phyloP scores from a whole-genome alignment of 2,797 vertebrate genomes.

The Halcyon chelicuti region DNA sequence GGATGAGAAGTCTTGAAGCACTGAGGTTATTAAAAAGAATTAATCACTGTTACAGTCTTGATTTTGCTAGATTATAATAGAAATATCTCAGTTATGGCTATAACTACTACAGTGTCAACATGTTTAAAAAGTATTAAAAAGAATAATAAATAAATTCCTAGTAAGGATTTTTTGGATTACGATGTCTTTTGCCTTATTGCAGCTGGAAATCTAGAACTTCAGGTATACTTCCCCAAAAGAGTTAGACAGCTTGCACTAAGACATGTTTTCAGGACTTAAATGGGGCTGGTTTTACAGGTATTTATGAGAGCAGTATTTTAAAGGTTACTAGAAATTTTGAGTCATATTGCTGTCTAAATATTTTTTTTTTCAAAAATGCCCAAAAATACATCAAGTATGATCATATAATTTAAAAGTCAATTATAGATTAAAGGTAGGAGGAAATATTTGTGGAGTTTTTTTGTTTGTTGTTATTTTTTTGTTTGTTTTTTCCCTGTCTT shows the following conservation, averaged over 20 bases:
- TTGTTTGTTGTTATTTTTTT: neutral
- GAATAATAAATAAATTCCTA: neutral
- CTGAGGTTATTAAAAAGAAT: slow-evolving; percentile 76
- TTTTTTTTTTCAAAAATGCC: neutral
- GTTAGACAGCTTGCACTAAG: neutral
- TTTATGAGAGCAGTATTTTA: neutral
- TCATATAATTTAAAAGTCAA: neutral
- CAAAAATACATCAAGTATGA: neutral
- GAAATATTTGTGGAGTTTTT: neutral
- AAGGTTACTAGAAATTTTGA: neutral
- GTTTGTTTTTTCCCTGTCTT: neutral
- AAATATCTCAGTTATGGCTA: slow-evolving; percentile 51
- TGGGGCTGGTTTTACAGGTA: neutral
- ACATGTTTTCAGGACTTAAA: neutral
- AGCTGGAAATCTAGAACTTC: neutral
- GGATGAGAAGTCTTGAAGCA: slow-evolving; percentile 67
- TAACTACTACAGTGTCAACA: slow-evolving; percentile 27
- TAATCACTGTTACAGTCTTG: slow-evolving; percentile 70
- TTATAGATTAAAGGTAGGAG: neutral
- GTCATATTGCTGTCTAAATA: neutral
- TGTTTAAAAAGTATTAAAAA: neutral
- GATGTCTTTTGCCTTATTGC: neutral
- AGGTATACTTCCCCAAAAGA: neutral
- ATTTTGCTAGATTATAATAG: slow-evolving; percentile 74
- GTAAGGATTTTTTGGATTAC: neutral